phyloP scores from a whole-genome alignment of 2,113 vertebrate genomes.

The human region DNA sequence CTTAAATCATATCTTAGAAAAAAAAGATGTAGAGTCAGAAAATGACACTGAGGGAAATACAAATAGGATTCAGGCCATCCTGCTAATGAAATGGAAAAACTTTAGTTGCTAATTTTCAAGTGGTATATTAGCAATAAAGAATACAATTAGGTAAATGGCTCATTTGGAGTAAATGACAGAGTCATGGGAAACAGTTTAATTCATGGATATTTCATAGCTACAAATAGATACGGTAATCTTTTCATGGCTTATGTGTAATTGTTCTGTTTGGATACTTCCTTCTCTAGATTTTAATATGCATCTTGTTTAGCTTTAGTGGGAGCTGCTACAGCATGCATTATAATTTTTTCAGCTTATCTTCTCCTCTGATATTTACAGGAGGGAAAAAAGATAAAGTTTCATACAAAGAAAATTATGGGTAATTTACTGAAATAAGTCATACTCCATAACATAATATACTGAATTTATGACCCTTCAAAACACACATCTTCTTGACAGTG shows the following conservation, averaged over 20 bases:
- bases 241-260: constrained; percentile 78
- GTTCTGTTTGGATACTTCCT: constrained; percentile 69
- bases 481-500: not conserved
- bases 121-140: not conserved
- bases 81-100: not conserved
- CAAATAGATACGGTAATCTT: constrained; percentile 71
- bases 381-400: constrained; percentile 65
- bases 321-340: constrained; percentile 58
- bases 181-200: not conserved
- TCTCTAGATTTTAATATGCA: constrained; percentile 74
- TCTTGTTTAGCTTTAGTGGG: constrained; percentile 69
- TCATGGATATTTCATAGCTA: constrained; percentile 20
- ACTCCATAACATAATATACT: not conserved
- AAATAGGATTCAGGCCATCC: not conserved
- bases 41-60: not conserved
- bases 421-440: constrained; percentile 33
- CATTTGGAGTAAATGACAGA: not conserved
- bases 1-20: not conserved
- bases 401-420: constrained; percentile 56
- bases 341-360: constrained; percentile 80
- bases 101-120: constrained; percentile 4
- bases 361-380: constrained; percentile 72
- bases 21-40: not conserved
- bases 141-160: not conserved
- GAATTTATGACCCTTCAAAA: constrained; percentile 32